A percentile compares a stretch with the other conserved stretches of the same genome.
These are phyloP conservation scores for Syrmaticus mikado DNA, from an alignment of 2,113 vertebrate genomes.

Conservation along the genomic window DNA sequence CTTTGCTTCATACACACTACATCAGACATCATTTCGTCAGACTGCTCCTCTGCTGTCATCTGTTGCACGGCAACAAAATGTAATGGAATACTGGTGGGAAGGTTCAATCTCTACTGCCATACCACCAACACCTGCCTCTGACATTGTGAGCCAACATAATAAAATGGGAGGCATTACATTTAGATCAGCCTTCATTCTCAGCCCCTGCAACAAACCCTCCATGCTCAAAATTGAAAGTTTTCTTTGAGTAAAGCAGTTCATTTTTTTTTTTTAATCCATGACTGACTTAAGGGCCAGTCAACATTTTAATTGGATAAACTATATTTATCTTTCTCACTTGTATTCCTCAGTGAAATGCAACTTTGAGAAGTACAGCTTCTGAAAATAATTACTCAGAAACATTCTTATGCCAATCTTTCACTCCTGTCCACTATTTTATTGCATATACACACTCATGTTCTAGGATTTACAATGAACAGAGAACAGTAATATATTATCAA, in stretches of 20 bases:
- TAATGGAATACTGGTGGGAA: too few species aligned
- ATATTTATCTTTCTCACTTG: neutral
- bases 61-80: too few species aligned
- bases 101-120: too few species aligned
- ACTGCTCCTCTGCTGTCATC: too few species aligned
- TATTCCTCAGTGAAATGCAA: neutral
- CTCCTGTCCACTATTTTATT: neutral
- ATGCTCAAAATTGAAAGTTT: neutral
- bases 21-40: too few species aligned
- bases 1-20: too few species aligned
- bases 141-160: too few species aligned
- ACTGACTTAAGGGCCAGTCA: neutral
- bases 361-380: neutral
- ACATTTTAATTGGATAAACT: neutral
- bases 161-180: too few species aligned
- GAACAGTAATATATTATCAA: neutral
- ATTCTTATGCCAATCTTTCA: neutral
- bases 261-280: neutral
- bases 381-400: neutral
- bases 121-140: too few species aligned
- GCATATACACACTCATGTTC: rapidly evolving
- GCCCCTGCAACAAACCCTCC: neutral
- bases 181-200: neutral
- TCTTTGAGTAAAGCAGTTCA: neutral
- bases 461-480: neutral